These are phyloP conservation scores for Pachyseris speciosa DNA, from an alignment of 64 coral and sea anemone species.

Conservation along the genomic window DNA sequence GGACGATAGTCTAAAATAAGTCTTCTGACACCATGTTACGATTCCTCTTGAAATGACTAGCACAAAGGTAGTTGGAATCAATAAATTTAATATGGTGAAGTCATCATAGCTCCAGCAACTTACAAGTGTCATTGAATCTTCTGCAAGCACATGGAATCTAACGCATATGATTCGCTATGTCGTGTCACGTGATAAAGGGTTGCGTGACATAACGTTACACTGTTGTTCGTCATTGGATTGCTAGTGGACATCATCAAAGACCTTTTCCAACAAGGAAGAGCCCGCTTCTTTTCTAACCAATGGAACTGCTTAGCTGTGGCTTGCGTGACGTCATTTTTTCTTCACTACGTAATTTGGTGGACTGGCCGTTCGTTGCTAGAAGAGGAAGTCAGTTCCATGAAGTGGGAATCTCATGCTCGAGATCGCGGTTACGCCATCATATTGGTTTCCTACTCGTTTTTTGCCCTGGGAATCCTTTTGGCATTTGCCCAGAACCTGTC, in stretches of 20 bases:
- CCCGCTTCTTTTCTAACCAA: constrained; percentile 1
- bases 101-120: no score
- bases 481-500: constrained; percentile 9
- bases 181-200: no score
- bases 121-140: no score
- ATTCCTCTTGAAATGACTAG: no score
- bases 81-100: no score
- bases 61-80: no score
- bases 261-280: constrained; percentile 6
- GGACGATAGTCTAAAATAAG: no score
- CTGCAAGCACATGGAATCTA: no score
- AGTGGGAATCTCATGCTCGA: no score
- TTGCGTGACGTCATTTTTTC: background rate
- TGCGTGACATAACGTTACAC: no score
- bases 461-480: constrained; percentile 15
- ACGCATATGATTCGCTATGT: no score
- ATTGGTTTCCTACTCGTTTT: background rate
- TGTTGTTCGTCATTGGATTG: background rate
- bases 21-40: no score
- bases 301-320: constrained; percentile 28
- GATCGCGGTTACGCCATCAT: background rate
- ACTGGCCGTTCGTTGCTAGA: background rate
- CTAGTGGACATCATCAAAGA: constrained; percentile 20
- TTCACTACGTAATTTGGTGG: constrained; percentile 32
- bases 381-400: background rate